Percentiles rank a stretch among this genome's conserved stretches.
These are phyloP conservation scores for Nomada lathburiana DNA, from an alignment of 2,888 invertebrate genomes.

Conservation along the genomic window DNA sequence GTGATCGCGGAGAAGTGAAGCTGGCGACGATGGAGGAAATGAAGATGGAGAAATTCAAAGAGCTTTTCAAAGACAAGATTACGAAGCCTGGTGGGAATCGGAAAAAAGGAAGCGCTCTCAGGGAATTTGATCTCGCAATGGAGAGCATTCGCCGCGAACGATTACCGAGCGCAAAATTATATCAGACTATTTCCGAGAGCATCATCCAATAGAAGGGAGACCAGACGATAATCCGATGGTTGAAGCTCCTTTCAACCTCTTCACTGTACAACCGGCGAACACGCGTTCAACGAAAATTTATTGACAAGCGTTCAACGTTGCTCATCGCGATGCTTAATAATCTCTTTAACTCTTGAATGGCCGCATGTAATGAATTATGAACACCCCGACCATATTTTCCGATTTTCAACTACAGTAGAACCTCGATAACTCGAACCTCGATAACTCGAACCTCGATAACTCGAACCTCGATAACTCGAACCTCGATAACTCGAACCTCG, in stretches of 20 bases:
- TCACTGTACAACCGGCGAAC: constrained; percentile 16
- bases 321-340: constrained; percentile 27
- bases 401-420: too few species aligned
- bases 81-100: background rate
- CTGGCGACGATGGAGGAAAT: background rate
- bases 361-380: too few species aligned
- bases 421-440: too few species aligned
- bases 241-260: constrained; percentile 10
- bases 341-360: constrained; percentile 12
- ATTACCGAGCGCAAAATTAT: constrained; percentile 33
- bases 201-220: constrained; percentile 35
- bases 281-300: constrained; percentile 43
- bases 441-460: too few species aligned
- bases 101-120: background rate
- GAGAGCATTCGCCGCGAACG: constrained; percentile 4
- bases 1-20: background rate
- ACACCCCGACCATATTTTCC: too few species aligned
- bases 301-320: constrained; percentile 22
- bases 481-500: too few species aligned
- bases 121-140: background rate
- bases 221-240: constrained; percentile 41
- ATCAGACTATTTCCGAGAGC: constrained; percentile 42
- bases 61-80: background rate
- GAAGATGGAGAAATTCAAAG: background rate
- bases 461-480: too few species aligned